Evolutionary conservation across 92 coral and sea anemone species (phyloP).

Genomic region (Epizoanthus scotinus): DNA sequence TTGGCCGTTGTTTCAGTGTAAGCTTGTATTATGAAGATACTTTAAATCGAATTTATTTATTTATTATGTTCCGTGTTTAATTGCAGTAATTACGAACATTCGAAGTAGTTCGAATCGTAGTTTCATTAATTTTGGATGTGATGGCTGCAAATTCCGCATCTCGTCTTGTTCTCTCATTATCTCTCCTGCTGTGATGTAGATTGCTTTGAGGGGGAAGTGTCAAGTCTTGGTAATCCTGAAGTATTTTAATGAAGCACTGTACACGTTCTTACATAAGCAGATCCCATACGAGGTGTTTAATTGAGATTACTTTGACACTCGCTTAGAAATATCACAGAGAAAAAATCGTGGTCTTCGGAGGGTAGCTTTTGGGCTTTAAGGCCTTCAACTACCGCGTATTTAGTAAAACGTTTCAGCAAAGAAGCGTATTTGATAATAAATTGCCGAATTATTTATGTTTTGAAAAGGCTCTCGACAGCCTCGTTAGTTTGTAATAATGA

Average conservation of each 20-base stretch:
- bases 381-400: not conserved
- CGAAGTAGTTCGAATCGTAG: not conserved
- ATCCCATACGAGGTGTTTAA: not conserved
- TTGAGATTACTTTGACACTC: slow-evolving; percentile 26
- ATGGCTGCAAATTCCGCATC: not conserved
- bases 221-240: not conserved
- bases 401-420: not conserved
- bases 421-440: not conserved
- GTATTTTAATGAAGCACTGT: slow-evolving; percentile 30
- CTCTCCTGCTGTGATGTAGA: slow-evolving; percentile 1
- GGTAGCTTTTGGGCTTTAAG: not conserved
- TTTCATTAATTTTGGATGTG: not conserved
- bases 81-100: slow-evolving; percentile 31
- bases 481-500: not conserved
- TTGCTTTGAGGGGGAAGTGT: slow-evolving; percentile 13
- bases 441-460: not conserved
- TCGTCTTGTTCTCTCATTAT: not conserved
- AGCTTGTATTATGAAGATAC: not conserved
- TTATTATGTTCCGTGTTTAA: slow-evolving; percentile 43
- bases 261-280: not conserved
- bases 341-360: not conserved
- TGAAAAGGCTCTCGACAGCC: not conserved
- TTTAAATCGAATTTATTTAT: slow-evolving; percentile 44
- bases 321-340: slow-evolving; percentile 32
- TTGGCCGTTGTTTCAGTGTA: not conserved